phyloP scores from a whole-genome alignment of 2,797 vertebrate species.

The Gymnopithys bicolor region DNA sequence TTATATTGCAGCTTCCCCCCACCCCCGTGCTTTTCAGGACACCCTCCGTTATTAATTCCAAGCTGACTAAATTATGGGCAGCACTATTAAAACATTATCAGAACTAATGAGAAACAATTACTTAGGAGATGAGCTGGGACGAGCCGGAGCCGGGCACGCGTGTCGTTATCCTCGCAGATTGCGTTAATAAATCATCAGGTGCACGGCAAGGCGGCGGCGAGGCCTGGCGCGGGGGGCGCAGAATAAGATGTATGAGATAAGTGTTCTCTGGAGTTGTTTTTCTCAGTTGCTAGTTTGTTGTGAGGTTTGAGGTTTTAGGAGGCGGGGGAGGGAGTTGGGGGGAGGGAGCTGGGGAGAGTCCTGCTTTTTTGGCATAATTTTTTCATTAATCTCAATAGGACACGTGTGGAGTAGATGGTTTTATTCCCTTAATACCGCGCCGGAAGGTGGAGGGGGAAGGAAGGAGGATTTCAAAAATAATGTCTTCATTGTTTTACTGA shows the following conservation, averaged over 20 bases:
- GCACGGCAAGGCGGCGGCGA: constrained; percentile 79
- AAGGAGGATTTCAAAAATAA: constrained; percentile 74
- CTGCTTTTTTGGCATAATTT: constrained; percentile 81
- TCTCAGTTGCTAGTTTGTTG: neutral
- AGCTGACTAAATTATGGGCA: constrained; percentile 90
- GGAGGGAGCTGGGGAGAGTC: no score
- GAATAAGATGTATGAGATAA: constrained; percentile 83
- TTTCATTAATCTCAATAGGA: constrained; percentile 95
- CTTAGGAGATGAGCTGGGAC: constrained; percentile 85
- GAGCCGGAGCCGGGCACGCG: constrained; percentile 76
- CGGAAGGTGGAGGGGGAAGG: constrained; percentile 67
- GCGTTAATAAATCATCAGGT: constrained; percentile 91
- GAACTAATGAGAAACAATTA: constrained; percentile 95
- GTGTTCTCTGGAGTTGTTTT: neutral
- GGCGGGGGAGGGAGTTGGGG: no score
- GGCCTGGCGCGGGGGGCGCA: constrained; percentile 85
- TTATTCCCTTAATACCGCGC: constrained; percentile 89
- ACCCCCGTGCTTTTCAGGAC: neutral
- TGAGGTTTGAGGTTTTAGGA: neutral
- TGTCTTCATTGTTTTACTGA: constrained; percentile 93
- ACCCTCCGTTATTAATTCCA: constrained; percentile 77
- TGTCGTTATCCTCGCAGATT: constrained; percentile 83
- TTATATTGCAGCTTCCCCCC: constrained; percentile 5
- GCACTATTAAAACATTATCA: constrained; percentile 92
- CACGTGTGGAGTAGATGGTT: constrained; percentile 86